These are phyloP conservation scores for Microcebus griseorufus DNA, from an alignment of 2,113 vertebrate species.

Conservation along the genomic window DNA sequence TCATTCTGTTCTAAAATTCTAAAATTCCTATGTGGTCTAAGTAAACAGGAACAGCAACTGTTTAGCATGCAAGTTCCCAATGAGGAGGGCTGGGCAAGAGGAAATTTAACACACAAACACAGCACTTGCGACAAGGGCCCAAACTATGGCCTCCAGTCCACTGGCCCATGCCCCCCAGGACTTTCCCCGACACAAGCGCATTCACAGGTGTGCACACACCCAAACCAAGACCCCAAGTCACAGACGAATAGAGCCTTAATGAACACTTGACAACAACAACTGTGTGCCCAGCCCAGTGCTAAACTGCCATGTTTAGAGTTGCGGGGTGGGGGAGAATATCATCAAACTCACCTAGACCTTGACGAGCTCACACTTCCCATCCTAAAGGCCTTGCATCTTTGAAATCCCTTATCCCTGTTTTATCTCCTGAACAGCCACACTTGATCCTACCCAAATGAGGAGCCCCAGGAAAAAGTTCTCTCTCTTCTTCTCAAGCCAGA, in stretches of 20 bases:
- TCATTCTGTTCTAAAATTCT: neutral
- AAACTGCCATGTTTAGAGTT: neutral
- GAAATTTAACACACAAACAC: neutral
- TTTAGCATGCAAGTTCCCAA: neutral
- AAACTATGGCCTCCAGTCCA: neutral
- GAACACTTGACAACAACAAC: conserved; percentile 13
- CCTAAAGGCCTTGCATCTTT: neutral
- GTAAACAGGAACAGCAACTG: conserved; percentile 28
- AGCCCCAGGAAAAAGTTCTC: neutral
- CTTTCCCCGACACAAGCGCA: neutral
- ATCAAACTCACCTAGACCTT: neutral
- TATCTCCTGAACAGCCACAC: neutral
- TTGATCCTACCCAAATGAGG: neutral
- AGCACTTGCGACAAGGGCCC: neutral
- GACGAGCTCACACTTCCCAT: neutral
- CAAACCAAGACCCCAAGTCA: neutral
- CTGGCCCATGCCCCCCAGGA: neutral
- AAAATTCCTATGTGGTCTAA: neutral
- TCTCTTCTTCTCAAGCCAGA: conserved; percentile 8
- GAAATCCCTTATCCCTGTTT: neutral
- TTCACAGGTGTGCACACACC: neutral
- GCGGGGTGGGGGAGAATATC: neutral
- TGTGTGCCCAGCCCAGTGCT: neutral
- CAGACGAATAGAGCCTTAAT: conserved; percentile 15
- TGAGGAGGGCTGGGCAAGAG: neutral